Percentiles rank a stretch among this genome's conserved stretches.
Evolutionary conservation across 2,113 vertebrate species (phyloP).

Genomic region (Engystomops pustulosus): DNA sequence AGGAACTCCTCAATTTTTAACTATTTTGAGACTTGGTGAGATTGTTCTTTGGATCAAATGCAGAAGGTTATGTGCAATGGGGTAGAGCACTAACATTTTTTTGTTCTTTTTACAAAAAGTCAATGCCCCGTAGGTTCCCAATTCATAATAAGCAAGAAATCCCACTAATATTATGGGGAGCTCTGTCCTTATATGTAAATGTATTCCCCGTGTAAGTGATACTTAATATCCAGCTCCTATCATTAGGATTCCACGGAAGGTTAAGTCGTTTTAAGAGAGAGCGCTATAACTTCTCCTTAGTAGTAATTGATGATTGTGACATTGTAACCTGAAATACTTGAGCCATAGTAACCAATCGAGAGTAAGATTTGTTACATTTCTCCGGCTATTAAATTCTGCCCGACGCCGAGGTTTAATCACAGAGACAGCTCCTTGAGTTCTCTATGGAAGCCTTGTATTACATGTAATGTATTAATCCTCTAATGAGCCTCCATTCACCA

Average conservation of each 20-base stretch:
- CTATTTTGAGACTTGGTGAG: no score
- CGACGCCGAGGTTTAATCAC: slow-evolving; percentile 42
- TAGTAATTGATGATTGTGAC: slow-evolving; percentile 33
- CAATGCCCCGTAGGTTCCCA: background rate
- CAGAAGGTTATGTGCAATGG: no score
- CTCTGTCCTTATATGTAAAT: slow-evolving; percentile 41
- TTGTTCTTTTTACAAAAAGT: background rate
- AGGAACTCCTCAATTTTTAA: no score
- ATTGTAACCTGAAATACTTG: slow-evolving; percentile 50
- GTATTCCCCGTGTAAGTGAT: slow-evolving; percentile 3
- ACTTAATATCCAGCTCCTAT: slow-evolving; percentile 3
- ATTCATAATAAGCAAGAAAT: background rate
- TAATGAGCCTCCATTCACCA: slow-evolving; percentile 55
- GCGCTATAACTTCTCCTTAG: slow-evolving; percentile 19
- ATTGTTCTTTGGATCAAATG: no score
- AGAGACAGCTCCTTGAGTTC: slow-evolving; percentile 42
- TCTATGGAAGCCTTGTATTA: slow-evolving; percentile 49
- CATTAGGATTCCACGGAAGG: slow-evolving; percentile 26
- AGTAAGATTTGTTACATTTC: slow-evolving; percentile 40
- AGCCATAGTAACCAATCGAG: slow-evolving; percentile 20
- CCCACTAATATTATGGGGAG: slow-evolving; percentile 33
- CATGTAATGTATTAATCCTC: slow-evolving; percentile 56
- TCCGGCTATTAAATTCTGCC: slow-evolving; percentile 45
- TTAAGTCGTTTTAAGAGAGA: slow-evolving; percentile 1
- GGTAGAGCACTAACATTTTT: no score